phyloP scores from a whole-genome alignment of 1,140 invertebrate genomes.

The Coelopa frigida region DNA sequence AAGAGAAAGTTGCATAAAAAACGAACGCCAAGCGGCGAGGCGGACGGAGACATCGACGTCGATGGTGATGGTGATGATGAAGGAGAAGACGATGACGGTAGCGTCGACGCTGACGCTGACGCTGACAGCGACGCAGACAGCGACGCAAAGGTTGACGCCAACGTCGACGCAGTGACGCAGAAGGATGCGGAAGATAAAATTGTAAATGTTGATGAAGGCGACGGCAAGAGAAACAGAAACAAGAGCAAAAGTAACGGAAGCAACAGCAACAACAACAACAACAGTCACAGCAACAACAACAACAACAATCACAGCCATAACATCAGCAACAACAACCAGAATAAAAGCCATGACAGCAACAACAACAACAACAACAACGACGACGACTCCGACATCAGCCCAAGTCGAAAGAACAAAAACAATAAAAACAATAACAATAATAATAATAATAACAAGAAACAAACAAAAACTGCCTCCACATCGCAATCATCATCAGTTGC shows the following conservation, averaged over 20 bases:
- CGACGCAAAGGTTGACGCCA: no score
- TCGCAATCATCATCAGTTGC: no score
- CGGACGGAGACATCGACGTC: constrained; percentile 4
- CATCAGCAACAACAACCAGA: constrained; percentile 20
- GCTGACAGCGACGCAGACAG: no score
- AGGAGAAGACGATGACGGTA: constrained; percentile 13
- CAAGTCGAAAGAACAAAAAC: no score
- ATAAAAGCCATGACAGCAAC: no score
- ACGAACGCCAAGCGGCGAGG: constrained; percentile 1
- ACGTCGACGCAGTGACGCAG: no score
- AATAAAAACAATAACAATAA: no score
- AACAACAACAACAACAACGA: no score
- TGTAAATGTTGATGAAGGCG: constrained; percentile 8
- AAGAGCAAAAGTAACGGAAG: constrained; percentile 1
- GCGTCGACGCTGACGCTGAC: no score
- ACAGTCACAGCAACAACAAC: constrained; percentile 8
- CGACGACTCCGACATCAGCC: no score
- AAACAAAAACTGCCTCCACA: no score
- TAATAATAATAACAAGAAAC: no score
- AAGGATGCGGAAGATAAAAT: neutral
- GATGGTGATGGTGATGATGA: neutral
- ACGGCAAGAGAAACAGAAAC: constrained; percentile 1
- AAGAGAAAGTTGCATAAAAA: constrained; percentile 33
- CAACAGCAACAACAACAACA: constrained; percentile 7
- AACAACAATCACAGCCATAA: constrained; percentile 32